A percentile compares a stretch with the other conserved stretches of the same genome.
Conservation (phyloP, 2,797 vertebrate species). For the Lemur catta region DNA sequence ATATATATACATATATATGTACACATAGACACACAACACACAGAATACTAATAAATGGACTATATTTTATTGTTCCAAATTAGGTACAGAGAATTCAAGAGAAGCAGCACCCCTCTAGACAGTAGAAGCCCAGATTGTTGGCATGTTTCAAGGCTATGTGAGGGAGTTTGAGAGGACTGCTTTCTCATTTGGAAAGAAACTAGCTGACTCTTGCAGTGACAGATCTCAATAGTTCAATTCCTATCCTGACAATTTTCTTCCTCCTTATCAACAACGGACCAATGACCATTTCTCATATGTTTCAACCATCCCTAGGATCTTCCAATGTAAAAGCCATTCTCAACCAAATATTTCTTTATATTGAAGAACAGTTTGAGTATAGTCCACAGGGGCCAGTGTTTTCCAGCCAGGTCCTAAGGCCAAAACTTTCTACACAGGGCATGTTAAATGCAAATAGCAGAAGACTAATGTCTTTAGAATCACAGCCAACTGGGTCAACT, state of each 20-base stretch:
- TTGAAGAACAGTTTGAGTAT: neutral
- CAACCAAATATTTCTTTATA: neutral
- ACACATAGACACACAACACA: neutral
- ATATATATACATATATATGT: too few relatives aligned
- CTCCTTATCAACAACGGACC: neutral
- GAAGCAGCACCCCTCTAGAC: neutral
- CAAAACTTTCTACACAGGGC: neutral
- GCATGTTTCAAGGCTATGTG: neutral
- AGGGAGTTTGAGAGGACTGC: neutral
- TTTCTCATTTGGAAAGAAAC: neutral
- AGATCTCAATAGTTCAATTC: neutral
- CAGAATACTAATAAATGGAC: neutral
- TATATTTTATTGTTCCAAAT: neutral
- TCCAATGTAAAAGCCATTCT: neutral
- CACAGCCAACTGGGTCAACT: neutral
- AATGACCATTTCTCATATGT: neutral
- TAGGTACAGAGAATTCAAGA: neutral
- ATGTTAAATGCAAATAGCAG: neutral
- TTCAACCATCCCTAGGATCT: neutral
- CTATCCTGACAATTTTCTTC: neutral
- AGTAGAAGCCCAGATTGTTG: neutral
- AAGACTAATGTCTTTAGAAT: neutral
- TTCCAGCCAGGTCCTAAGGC: neutral
- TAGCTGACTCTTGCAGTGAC: neutral
- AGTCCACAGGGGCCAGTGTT: neutral